A percentile compares a stretch with the other conserved stretches of the same genome.
Evolutionary conservation across 2,888 invertebrate genomes (phyloP).

Genomic region (Synergus itoensis): DNA sequence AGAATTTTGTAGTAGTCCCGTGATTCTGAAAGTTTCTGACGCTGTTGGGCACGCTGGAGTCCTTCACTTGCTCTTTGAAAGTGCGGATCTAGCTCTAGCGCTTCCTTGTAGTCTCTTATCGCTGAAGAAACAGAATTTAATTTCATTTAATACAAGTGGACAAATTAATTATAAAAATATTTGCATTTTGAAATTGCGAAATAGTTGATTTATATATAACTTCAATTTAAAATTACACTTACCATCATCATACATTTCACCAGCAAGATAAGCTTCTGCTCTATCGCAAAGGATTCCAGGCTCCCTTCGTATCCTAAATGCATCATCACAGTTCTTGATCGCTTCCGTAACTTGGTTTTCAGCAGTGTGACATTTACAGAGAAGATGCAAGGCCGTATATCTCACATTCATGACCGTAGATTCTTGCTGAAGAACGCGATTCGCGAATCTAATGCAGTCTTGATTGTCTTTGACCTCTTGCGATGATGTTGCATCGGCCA

Average conservation of each 20-base stretch:
- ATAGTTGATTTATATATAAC: too few relatives aligned
- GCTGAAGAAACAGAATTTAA: conserved; percentile 80
- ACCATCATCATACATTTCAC: conserved; percentile 96
- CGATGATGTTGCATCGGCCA: conserved; percentile 83
- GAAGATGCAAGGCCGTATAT: conserved; percentile 86
- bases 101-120: conserved; percentile 91
- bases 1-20: conserved; percentile 99
- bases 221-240: conserved; percentile 56
- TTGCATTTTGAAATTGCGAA: too few relatives aligned
- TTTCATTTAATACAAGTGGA: too few relatives aligned
- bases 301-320: conserved; percentile 87
- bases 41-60: conserved; percentile 90
- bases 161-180: too few relatives aligned
- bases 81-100: conserved; percentile 89
- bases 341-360: conserved; percentile 87
- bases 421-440: conserved; percentile 85
- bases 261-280: conserved; percentile 93
- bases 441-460: conserved; percentile 85
- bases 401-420: conserved; percentile 85
- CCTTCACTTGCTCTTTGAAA: conserved; percentile 93
- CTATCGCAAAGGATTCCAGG: conserved; percentile 91
- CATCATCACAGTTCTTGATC: conserved; percentile 87
- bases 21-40: conserved; percentile 95
- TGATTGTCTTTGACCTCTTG: conserved; percentile 83
- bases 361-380: conserved; percentile 89